These are phyloP conservation scores for Trochalopteron elliotii DNA, from an alignment of 2,113 vertebrate species.

Conservation along the genomic window DNA sequence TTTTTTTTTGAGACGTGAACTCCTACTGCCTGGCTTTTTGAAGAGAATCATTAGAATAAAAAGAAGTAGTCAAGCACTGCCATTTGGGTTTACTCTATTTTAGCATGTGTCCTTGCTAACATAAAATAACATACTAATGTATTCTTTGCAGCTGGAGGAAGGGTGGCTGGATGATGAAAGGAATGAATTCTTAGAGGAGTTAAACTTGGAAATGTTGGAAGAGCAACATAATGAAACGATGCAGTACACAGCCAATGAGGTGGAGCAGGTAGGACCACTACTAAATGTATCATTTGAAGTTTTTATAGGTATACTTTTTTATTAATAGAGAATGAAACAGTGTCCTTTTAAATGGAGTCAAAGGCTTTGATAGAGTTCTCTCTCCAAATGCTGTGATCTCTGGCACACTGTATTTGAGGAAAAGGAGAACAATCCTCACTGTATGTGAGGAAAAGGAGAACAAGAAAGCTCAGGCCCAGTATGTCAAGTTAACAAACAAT, in stretches of 20 bases:
- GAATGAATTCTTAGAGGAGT: slow-evolving; percentile 94
- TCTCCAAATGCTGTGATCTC: neutral
- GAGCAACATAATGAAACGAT: slow-evolving; percentile 88
- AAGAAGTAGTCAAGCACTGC: slow-evolving; percentile 56
- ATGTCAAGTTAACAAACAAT: neutral
- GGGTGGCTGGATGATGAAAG: slow-evolving; percentile 98
- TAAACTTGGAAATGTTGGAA: slow-evolving; percentile 94
- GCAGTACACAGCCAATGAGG: slow-evolving; percentile 80
- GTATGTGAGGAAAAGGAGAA: neutral
- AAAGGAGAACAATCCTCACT: neutral
- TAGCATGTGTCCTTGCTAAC: slow-evolving; percentile 61
- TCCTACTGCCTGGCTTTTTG: slow-evolving; percentile 53
- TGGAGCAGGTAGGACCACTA: slow-evolving; percentile 80
- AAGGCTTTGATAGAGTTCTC: slow-evolving; percentile 8
- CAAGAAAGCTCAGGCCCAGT: neutral
- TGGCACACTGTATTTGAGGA: accelerated
- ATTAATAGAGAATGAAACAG: neutral
- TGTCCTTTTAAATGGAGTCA: neutral
- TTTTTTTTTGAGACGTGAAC: slow-evolving; percentile 42
- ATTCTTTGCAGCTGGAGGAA: slow-evolving; percentile 90
- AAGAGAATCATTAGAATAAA: slow-evolving; percentile 76
- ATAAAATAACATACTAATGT: slow-evolving; percentile 71
- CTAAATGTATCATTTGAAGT: neutral
- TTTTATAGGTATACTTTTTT: neutral
- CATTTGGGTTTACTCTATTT: slow-evolving; percentile 68